Base-by-base conservation (phyloP, 2,113 vertebrate species). In the Delphinapterus leucas region DNA sequence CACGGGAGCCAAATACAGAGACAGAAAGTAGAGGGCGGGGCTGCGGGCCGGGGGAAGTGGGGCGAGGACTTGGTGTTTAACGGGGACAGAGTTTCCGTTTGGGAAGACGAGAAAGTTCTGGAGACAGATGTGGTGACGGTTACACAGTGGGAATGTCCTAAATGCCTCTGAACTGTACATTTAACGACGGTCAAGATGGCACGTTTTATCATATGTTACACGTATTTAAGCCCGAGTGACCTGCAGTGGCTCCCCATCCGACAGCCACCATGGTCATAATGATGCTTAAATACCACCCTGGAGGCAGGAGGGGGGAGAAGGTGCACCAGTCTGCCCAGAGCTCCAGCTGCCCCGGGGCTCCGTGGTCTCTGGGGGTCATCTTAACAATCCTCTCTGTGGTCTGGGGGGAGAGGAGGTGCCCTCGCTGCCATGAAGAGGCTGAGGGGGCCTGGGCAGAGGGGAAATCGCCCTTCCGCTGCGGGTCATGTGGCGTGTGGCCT, bases 111-210 rank as follows among this genome's bases (percentile, higher is more conserved):
- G 17, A 12, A 20, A 9, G 28, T 47, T 28, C 74, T 33, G 47
- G 5, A 21, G 47, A 7, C 0, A 9, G 76, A 2, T 3, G 1
- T 23, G 76, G 18, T 3, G 47, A 18, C 0, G 11, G 31, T 7
- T 7, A 10, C 3, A 33, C 0, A 3, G 15, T 17, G 31, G 8
- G 31, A 20, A 0, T 5, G 41, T 0, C 2, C 15, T 5, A 10
- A 31, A n/a, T 5, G 41, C 41, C 73, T 44, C 73, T 18, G 41
- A 47, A 10, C 41, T 2, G 4, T 0, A 4, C 14, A 7, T 26
- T 31, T 1, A 28, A 5, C 26, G 1, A 0, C 14, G 2, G 44
- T 49, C 31, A 31, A 13, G 47, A 7, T 3, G 5, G 31, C 3
- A 12, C 1, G 17, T 12, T 44, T 28, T 5, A 53, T 53, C 49